Conservation (phyloP, 2,888 invertebrate species). For the Argynnis bischoffii region DNA sequence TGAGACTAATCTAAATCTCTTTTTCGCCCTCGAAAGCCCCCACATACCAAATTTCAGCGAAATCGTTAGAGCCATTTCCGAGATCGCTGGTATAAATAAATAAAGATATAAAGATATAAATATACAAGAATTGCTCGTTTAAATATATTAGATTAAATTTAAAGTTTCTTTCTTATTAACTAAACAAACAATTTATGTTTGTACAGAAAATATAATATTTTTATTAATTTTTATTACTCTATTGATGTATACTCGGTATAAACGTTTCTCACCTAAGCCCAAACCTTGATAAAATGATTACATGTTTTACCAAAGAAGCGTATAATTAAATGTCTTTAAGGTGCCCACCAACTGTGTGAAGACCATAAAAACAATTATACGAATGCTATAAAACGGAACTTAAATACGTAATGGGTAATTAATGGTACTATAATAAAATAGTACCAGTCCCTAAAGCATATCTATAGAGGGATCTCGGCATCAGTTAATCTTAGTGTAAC, state of each 20-base stretch:
- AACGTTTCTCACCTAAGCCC: constrained; percentile 46
- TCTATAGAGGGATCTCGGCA: constrained; percentile 53
- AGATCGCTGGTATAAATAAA: too few species aligned
- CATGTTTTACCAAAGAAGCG: constrained; percentile 46
- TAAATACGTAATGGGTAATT: constrained; percentile 57
- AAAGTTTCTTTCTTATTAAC: too few species aligned
- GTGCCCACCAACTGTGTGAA: constrained; percentile 63
- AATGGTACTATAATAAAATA: constrained; percentile 47
- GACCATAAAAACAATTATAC: constrained; percentile 67
- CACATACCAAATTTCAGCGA: too few species aligned
- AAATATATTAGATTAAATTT: too few species aligned
- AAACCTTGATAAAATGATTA: constrained; percentile 60
- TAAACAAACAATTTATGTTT: too few species aligned
- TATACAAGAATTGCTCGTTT: too few species aligned
- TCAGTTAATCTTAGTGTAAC: constrained; percentile 46
- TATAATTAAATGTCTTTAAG: constrained; percentile 58
- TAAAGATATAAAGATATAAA: too few species aligned
- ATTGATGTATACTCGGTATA: constrained; percentile 1
- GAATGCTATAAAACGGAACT: constrained; percentile 48
- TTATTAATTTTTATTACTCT: background rate
- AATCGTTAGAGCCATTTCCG: too few species aligned
- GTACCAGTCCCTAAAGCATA: constrained; percentile 51
- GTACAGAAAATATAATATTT: too few species aligned
- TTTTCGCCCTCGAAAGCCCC: too few species aligned
- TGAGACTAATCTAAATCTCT: too few species aligned